These are phyloP conservation scores for Pachyuromys duprasi DNA, from an alignment of 2,797 vertebrate genomes.

Conservation along the genomic window DNA sequence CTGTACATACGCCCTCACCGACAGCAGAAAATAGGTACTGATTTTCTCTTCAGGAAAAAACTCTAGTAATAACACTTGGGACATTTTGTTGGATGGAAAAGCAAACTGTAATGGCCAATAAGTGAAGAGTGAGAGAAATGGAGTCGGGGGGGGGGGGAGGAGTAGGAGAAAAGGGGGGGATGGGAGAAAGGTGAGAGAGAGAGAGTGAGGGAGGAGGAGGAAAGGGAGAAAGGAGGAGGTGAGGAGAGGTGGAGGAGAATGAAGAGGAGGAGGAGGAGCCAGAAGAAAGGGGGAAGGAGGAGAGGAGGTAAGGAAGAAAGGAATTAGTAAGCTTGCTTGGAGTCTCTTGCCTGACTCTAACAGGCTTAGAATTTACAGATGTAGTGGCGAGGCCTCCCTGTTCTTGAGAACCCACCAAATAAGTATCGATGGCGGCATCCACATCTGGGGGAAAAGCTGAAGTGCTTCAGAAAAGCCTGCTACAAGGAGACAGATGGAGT, in stretches of 20 bases:
- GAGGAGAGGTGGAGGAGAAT: too few species aligned
- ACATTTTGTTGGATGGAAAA: conserved; percentile 4
- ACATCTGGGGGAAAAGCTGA: conserved; percentile 45
- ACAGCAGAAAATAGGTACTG: conserved; percentile 1
- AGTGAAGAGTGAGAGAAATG: too few species aligned
- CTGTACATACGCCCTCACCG: not conserved
- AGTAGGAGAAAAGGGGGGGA: fast-evolving
- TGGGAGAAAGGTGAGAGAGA: too few species aligned
- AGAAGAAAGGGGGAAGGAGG: too few species aligned
- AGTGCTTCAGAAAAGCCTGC: conserved; percentile 64
- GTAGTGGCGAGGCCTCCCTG: not conserved
- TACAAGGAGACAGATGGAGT: not conserved
- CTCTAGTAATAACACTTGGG: not conserved
- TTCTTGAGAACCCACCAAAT: conserved; percentile 26
- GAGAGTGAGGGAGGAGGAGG: not conserved
- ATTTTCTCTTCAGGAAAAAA: conserved; percentile 27
- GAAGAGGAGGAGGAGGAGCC: too few species aligned
- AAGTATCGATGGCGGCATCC: not conserved
- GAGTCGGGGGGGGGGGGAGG: fast-evolving
- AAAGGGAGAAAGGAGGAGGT: too few species aligned
- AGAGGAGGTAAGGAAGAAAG: not conserved
- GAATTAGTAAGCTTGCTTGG: not conserved
- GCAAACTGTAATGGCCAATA: not conserved
- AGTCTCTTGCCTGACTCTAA: conserved; percentile 28
- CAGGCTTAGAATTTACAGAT: conserved; percentile 47